Conservation (phyloP, 2,888 invertebrate genomes). For the Eilema caniola region DNA sequence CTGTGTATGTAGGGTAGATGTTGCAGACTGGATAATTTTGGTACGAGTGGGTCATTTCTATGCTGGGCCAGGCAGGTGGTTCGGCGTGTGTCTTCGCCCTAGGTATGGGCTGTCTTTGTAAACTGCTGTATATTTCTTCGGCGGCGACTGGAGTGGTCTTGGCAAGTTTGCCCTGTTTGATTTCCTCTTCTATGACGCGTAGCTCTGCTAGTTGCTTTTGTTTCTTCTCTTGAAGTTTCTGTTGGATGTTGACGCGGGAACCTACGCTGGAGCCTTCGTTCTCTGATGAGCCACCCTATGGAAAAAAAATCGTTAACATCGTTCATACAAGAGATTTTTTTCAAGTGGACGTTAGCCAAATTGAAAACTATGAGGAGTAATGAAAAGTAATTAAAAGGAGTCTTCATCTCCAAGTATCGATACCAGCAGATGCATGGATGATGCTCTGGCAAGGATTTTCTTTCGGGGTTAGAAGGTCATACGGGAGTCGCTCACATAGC, state of each 20-base stretch:
- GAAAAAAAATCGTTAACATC: neutral
- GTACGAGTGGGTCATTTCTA: slow-evolving; percentile 80
- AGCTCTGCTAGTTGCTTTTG: slow-evolving; percentile 95
- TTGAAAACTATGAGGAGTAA: too few relatives aligned
- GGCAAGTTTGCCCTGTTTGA: slow-evolving; percentile 93
- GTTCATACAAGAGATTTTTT: too few relatives aligned
- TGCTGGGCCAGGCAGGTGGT: slow-evolving; percentile 83
- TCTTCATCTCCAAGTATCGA: too few relatives aligned
- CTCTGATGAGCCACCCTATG: slow-evolving; percentile 89
- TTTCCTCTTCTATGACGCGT: slow-evolving; percentile 93
- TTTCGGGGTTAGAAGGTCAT: too few relatives aligned
- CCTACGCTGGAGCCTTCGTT: slow-evolving; percentile 92
- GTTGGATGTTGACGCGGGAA: slow-evolving; percentile 94
- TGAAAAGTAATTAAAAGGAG: too few relatives aligned
- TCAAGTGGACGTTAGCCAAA: too few relatives aligned
- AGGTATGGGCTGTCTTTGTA: slow-evolving; percentile 90
- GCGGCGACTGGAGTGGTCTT: slow-evolving; percentile 84
- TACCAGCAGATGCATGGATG: too few relatives aligned
- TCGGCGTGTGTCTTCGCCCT: slow-evolving; percentile 89
- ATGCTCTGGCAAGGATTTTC: too few relatives aligned
- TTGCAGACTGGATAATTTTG: slow-evolving; percentile 82
- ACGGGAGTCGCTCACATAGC: too few relatives aligned
- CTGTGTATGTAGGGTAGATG: slow-evolving; percentile 79
- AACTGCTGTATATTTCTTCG: slow-evolving; percentile 85
- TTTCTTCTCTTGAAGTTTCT: slow-evolving; percentile 95